These are phyloP conservation scores for Lerista edwardsae DNA, from an alignment of 2,797 vertebrate species.

Conservation along the genomic window DNA sequence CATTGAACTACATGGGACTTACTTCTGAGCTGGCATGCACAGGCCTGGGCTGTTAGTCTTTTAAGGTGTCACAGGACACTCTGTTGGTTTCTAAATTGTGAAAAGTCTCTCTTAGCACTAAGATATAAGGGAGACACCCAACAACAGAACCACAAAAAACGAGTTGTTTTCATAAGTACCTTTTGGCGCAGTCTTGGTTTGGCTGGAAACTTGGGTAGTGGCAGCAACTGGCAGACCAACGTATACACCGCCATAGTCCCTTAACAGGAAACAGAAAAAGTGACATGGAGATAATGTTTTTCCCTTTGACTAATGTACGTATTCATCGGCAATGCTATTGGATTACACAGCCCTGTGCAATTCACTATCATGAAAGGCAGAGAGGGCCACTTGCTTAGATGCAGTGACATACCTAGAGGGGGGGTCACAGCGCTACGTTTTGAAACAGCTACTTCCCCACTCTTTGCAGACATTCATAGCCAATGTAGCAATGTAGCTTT, in stretches of 20 bases:
- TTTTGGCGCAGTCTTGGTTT: conserved; percentile 86
- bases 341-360: neutral
- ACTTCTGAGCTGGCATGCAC: no score
- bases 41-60: no score
- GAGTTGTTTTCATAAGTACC: conserved; percentile 73
- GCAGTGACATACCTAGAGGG: no score
- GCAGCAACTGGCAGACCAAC: conserved; percentile 90
- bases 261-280: conserved; percentile 63
- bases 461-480: no score
- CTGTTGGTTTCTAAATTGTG: no score
- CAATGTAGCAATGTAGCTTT: no score
- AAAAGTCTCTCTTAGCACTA: neutral
- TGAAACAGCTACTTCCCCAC: no score
- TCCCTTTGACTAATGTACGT: neutral
- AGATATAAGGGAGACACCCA: neutral
- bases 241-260: conserved; percentile 96
- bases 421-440: no score
- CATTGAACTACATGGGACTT: no score
- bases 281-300: conserved; percentile 8
- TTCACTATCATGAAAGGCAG: neutral
- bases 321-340: neutral
- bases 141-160: neutral
- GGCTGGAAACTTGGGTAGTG: conserved; percentile 80
- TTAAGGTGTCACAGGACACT: no score
- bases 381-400: neutral